phyloP scores from a whole-genome alignment of 2,888 invertebrate species.

The Globia sparganii region DNA sequence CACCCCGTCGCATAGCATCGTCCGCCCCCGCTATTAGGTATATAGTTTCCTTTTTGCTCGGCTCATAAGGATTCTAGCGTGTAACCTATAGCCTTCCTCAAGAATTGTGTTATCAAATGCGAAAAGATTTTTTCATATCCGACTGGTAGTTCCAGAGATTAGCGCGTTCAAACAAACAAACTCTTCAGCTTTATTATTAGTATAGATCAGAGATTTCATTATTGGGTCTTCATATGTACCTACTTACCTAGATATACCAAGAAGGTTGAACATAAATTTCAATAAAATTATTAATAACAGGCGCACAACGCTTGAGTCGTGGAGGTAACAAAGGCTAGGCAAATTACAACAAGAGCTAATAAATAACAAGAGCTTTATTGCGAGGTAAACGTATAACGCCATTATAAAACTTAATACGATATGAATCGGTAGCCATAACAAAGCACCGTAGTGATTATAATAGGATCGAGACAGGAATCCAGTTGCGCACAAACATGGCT shows the following conservation, averaged over 20 bases:
- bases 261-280: not conserved
- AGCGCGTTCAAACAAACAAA: too few species aligned
- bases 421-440: constrained; percentile 14
- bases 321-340: constrained; percentile 6
- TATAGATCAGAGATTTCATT: not conserved
- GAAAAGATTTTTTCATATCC: not conserved
- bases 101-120: not conserved
- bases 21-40: not conserved
- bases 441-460: not conserved
- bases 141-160: too few species aligned
- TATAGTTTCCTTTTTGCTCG: not conserved
- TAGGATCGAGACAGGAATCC: not conserved
- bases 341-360: constrained; percentile 29
- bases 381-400: constrained; percentile 4
- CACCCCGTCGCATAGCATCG: not conserved
- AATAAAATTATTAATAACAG: constrained; percentile 23
- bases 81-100: not conserved
- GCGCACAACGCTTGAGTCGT: not conserved
- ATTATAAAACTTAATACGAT: constrained; percentile 27
- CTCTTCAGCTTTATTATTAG: too few species aligned
- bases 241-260: not conserved
- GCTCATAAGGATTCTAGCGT: not conserved
- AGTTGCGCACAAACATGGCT: not conserved
- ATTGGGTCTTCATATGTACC: not conserved
- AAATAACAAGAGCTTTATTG: constrained; percentile 18